These are phyloP conservation scores for Pipistrellus pipistrellus DNA, from an alignment of 2,797 vertebrate species.

Conservation along the genomic window DNA sequence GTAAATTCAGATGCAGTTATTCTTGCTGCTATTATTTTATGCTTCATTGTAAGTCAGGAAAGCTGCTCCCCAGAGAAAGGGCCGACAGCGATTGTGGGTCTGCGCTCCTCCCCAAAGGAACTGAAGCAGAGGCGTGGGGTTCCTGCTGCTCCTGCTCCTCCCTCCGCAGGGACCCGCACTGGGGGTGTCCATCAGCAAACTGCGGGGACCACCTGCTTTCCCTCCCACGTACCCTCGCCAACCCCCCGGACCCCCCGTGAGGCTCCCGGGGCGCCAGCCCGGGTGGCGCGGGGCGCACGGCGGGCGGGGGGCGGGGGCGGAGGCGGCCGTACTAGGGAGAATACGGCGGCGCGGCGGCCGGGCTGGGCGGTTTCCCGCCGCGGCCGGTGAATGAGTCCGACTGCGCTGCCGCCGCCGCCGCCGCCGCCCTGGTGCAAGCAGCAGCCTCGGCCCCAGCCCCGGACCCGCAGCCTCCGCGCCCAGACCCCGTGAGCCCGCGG, in stretches of 20 bases:
- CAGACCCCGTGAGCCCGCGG: neutral
- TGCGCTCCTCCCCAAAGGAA: neutral
- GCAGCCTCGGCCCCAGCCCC: constrained; percentile 8
- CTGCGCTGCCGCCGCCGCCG: constrained; percentile 68
- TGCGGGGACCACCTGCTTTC: neutral
- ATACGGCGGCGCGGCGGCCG: constrained; percentile 72
- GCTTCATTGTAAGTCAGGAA: neutral
- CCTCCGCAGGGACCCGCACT: neutral
- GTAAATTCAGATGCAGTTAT: neutral
- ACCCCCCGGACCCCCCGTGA: neutral
- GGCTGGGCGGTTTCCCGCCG: constrained; percentile 76
- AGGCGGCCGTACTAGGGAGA: constrained; percentile 62
- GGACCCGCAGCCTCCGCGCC: neutral
- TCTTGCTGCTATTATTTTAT: neutral
- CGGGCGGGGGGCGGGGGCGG: neutral
- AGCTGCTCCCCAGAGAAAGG: neutral
- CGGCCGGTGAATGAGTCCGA: constrained; percentile 67
- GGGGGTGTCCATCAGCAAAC: too few relatives aligned
- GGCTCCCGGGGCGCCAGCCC: neutral
- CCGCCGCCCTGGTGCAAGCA: constrained; percentile 24
- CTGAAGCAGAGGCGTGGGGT: neutral
- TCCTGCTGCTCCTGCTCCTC: neutral
- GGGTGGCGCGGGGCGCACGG: neutral
- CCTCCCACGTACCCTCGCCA: neutral
- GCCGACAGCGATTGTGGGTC: neutral